A percentile compares a stretch with the other conserved stretches of the same genome.
Evolutionary conservation across 2,113 vertebrate genomes (phyloP).

Genomic region (Petrocephalus microphthalmus): DNA sequence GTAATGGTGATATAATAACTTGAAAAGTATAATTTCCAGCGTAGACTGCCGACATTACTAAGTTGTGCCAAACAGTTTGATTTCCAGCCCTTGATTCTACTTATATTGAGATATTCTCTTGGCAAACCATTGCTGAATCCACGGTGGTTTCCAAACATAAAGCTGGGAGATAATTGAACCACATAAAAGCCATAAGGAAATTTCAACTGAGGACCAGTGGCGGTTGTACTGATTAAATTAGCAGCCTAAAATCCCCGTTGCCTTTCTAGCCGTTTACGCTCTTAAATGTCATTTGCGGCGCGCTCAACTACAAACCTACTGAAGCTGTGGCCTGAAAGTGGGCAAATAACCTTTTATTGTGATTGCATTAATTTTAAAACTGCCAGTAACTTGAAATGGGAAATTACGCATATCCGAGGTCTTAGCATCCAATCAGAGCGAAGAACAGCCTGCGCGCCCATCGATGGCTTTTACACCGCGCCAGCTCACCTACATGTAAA

Average conservation of each 20-base stretch:
- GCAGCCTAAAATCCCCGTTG: constrained; percentile 13
- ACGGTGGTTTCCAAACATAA: constrained; percentile 18
- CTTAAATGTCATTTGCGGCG: constrained; percentile 29
- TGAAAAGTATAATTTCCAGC: neutral
- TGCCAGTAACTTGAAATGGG: neutral
- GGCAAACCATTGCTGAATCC: neutral
- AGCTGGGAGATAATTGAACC: constrained; percentile 16
- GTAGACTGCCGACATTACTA: neutral
- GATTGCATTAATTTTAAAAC: constrained; percentile 20
- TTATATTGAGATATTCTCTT: neutral
- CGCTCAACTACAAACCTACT: constrained; percentile 6
- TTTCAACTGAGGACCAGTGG: constrained; percentile 17
- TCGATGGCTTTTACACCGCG: neutral
- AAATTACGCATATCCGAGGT: neutral
- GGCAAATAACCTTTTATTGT: constrained; percentile 25
- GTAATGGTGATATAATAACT: neutral
- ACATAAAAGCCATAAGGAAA: constrained; percentile 15
- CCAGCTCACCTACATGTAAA: neutral
- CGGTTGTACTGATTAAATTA: constrained; percentile 25
- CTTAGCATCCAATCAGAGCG: neutral
- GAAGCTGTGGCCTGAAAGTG: constrained; percentile 21
- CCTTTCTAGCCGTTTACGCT: constrained; percentile 20
- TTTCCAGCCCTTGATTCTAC: neutral
- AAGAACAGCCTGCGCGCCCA: neutral
- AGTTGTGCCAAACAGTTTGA: neutral